Base-by-base conservation (phyloP, 2,113 vertebrate species). In the Ictidomys tridecemlineatus region DNA sequence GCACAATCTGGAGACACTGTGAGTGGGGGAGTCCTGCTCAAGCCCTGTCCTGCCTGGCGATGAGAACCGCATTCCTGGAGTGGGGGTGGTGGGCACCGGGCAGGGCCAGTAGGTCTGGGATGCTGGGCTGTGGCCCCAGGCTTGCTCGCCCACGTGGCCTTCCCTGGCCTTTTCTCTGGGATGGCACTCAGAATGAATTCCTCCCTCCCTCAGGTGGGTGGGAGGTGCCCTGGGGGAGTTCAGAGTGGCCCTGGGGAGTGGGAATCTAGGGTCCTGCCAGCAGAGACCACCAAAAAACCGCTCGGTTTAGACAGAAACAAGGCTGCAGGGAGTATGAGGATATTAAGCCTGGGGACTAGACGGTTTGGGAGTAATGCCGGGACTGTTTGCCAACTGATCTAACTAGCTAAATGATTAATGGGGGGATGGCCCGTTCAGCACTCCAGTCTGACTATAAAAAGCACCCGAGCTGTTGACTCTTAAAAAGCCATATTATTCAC, bases 1-100 rank as follows among this genome's bases (percentile, higher is more conserved):
- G 97, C 99, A 98, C 97, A 99, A 98, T 97, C 97, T 99, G 98
- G 99, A 99, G 98, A 99, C 99, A 28, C 98, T 99, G 99, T 99
- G 98, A 99, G 99, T 99, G 17, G 51, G n/a, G 45, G 28, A 37
- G 51, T 3, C n/a, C 28, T 63, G 67, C 17, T 22, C 24, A 37
- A 39, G 5, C 14, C 37, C 51, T 20, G 51, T 58, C 77, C 69
- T 39, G 34, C 45, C 39, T 14, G 65, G 30, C 2, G 58, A 24
- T 3, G 18, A 79, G 67, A 53, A 45, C 42, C 42, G 34, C 65
- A 16, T 8, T 48, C 42, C 79, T 1, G 0, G 30, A 11, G 48
- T 20, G 0, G 10, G 76, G 39, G 2, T 2, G 8, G 4, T 3
- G 91, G 65, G 48, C 48, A 5, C 39, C 22, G 48, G 56, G 28